These are phyloP conservation scores for Halcyon smyrnensis DNA, from an alignment of 2,797 vertebrate species.

Conservation along the genomic window DNA sequence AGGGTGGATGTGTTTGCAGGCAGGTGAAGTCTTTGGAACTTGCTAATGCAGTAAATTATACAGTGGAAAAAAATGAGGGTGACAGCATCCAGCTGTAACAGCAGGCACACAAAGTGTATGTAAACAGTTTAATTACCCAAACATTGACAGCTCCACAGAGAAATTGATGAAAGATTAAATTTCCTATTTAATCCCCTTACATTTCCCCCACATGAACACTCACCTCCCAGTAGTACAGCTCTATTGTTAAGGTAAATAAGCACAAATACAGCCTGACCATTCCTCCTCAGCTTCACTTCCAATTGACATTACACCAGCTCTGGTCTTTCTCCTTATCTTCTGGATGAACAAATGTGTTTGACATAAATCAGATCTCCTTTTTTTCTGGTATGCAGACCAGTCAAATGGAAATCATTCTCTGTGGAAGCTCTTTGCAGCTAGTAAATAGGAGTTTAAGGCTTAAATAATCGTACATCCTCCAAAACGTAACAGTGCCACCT, in stretches of 20 bases:
- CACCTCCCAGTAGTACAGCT: background rate
- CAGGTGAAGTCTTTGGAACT: background rate
- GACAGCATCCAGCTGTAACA: conserved; percentile 16
- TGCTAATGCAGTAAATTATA: conserved; percentile 1
- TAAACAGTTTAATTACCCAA: conserved; percentile 43
- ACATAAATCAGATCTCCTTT: background rate
- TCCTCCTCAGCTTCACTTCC: background rate
- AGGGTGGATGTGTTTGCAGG: background rate
- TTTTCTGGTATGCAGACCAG: background rate
- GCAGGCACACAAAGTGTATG: background rate
- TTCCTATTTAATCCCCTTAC: background rate
- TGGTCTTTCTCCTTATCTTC: background rate
- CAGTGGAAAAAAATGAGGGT: background rate
- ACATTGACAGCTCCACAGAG: background rate
- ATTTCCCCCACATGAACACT: background rate
- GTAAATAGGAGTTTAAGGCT: background rate
- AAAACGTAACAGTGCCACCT: accelerated
- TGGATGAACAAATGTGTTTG: background rate
- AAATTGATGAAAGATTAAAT: background rate
- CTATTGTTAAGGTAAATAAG: background rate
- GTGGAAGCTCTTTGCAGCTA: background rate
- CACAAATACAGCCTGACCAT: background rate
- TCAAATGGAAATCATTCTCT: background rate
- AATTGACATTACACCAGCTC: background rate
- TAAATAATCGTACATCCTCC: background rate